Evolutionary conservation across 2,888 invertebrate genomes (phyloP), one percentile per base, ranked within the genome.

Genomic region (Andrena praecox): DNA sequence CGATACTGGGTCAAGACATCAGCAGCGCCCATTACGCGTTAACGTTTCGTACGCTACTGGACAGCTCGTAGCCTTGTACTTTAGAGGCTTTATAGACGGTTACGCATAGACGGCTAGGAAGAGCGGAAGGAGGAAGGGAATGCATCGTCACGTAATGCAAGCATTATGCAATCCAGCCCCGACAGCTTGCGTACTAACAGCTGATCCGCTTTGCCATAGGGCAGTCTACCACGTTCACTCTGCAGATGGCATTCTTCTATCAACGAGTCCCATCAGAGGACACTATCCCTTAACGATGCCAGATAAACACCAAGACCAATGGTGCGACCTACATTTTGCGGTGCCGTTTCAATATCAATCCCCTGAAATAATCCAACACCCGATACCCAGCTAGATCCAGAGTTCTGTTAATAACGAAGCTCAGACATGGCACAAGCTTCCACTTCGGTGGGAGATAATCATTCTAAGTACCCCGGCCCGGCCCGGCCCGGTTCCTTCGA

Each of bases 1-100:
- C 5, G 54, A 54, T 33, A 33, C 8, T 52, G 10, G 24, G 68
- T 68, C 35, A 50, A 54, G 33, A 33, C 33, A 33, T 54, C 31
- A 16, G 16, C 54, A 33, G 20, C 68, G 24, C 54, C 33, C 33
- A 16, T 33, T 4, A 16, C 33, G 24, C 31, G 50, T 76, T 54
- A 33, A 31, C 5, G 48, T 67, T 62, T 48, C 31, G 54, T 78
- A 74, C 84, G 70, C 67, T 54, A 79, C 80, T 77, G 83, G 74
- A 24, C 68, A 67, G 33, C 69, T 52, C 56, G 73, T 78, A 86
- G 83, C 90, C 89, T 90, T 90, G 87, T 85, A 84, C 83, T 82
- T 84, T 80, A 83, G 73, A 79, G 69, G 59, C 80, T 62, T 56
- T 69, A 77, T 80, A 66, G 73, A 70, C 80, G 70, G 56, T 77